Percentiles rank a stretch among this genome's conserved stretches.
Conservation (phyloP, 2,113 vertebrate species). For the Hemicordylus capensis region DNA sequence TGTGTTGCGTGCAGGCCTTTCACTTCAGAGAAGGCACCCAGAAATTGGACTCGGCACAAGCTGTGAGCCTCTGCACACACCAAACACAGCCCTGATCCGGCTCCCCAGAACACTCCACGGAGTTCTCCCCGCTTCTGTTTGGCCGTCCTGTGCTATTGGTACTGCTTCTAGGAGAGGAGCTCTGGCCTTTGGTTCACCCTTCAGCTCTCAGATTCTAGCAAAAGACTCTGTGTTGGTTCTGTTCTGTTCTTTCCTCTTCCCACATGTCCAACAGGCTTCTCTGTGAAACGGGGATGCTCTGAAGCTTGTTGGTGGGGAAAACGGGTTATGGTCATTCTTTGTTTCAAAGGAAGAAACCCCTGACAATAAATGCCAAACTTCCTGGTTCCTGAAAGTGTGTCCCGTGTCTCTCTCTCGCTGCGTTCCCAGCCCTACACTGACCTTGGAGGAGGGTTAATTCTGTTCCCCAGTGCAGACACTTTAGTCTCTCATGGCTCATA, state of each 20-base stretch:
- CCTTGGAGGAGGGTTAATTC: not conserved
- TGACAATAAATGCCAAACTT: slow-evolving; percentile 66
- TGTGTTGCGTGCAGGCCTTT: not conserved
- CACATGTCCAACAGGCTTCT: not conserved
- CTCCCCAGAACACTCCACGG: fast-evolving
- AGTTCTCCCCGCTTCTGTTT: fast-evolving
- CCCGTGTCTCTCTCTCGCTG: not conserved
- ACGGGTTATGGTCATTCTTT: slow-evolving; percentile 41
- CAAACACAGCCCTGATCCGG: not conserved
- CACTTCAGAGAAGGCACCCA: not conserved
- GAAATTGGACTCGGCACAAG: not conserved
- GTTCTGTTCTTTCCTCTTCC: not conserved
- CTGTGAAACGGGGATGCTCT: fast-evolving
- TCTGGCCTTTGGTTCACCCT: not conserved
- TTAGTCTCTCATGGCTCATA: too few relatives aligned
- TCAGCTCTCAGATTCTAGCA: fast-evolving
- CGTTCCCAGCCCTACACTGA: not conserved
- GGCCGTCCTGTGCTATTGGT: fast-evolving
- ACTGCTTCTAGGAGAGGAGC: not conserved
- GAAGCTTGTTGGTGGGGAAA: not conserved
- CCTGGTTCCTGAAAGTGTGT: not conserved
- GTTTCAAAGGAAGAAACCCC: slow-evolving; percentile 30
- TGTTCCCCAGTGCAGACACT: not conserved
- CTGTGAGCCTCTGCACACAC: fast-evolving
- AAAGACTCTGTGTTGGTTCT: not conserved